Base-by-base conservation (phyloP, 2,797 vertebrate genomes). In the Amblyopsis hoosieri region DNA sequence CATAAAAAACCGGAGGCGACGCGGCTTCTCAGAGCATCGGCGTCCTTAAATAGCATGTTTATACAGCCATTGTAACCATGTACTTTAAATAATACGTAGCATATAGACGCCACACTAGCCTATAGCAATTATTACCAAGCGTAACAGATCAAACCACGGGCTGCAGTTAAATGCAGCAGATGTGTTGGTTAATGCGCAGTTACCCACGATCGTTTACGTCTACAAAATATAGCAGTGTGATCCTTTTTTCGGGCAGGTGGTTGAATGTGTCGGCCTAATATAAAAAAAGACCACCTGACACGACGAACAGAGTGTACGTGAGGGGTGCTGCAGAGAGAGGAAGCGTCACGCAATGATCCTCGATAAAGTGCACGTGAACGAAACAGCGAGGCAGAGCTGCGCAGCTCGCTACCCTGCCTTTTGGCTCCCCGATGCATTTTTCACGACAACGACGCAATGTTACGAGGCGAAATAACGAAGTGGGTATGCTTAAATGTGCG, bases 1-100 rank as follows among this genome's bases (percentile, higher is more conserved):
- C 88, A 89, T 87, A 85, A 78, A 79, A 29, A 89, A 79, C 71
- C 85, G 78, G 85, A 89, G 89, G 87, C 84, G 82, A 54, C 50
- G 45, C 57, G 19, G 14, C 63, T 54, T 10, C 45, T 12, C 52
- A 3, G 79, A 66, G 62, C 84, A 62, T 85, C 73, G 54, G 62
- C 69, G 61, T 54, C 67, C 69, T 76, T 71, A 72, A 77, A 86
- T 69, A 70, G 82, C 68, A 14, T 76, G 79, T 75, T 76, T 76
- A 72, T 79, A 74, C 64, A 64, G 73, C 64, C 53, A 54, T 61
- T 45, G 56, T 53, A 42, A 33, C 4, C 52, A 50, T 46, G 57
- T 52, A 63, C 69, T 15, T 17, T 31, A 46, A 54, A 19, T 7
- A 2, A 9, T 37, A 37, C 7, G 33, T 37, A 37, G 33, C 33